Conservation (phyloP, 1,140 invertebrate genomes). For the Drosophila auraria region DNA sequence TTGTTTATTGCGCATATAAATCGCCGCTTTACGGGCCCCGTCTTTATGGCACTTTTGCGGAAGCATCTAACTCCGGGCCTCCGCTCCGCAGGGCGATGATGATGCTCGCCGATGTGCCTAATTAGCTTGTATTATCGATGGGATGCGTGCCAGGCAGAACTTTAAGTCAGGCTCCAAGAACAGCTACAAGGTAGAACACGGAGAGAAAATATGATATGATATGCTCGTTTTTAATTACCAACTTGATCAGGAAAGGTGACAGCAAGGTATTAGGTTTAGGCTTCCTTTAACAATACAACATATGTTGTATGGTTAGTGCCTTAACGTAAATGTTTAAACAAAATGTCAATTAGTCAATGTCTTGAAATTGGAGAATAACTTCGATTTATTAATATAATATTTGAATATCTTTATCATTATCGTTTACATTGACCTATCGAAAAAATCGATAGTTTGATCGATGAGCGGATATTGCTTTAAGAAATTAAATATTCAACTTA, state of each 20-base stretch:
- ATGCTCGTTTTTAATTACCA: no score
- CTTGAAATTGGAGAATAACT: neutral
- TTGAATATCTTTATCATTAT: no score
- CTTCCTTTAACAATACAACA: neutral
- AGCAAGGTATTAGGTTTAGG: neutral
- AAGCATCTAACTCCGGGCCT: conserved; percentile 47
- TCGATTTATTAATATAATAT: no score
- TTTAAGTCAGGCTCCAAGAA: conserved; percentile 43
- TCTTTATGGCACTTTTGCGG: conserved; percentile 55
- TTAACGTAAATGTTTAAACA: no score
- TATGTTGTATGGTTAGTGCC: no score
- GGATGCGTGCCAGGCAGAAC: conserved; percentile 42
- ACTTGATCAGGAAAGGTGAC: no score
- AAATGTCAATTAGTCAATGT: no score
- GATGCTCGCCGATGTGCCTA: conserved; percentile 67
- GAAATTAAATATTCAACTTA: no score
- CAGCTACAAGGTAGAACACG: neutral
- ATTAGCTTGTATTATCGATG: conserved; percentile 74
- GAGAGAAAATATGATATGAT: neutral
- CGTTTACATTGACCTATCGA: no score
- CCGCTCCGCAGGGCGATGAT: conserved; percentile 39
- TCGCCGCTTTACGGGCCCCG: conserved; percentile 61
- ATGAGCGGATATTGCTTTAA: no score
- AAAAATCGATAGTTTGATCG: no score
- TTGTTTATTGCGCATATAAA: conserved; percentile 79